A percentile compares a stretch with the other conserved stretches of the same genome.
phyloP scores from a whole-genome alignment of 2,888 invertebrate species.

The Euproctis similis region DNA sequence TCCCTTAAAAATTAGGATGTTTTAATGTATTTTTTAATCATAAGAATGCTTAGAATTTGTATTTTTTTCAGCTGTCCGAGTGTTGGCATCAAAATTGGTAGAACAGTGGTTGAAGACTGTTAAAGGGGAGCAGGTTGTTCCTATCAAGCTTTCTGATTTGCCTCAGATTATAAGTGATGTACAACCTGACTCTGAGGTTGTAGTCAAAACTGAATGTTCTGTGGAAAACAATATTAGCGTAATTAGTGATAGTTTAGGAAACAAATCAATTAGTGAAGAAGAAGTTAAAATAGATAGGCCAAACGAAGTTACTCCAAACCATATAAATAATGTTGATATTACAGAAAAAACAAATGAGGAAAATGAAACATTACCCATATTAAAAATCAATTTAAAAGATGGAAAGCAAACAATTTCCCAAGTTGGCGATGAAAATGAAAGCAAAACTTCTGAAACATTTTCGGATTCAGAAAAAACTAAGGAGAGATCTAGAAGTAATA shows the following conservation, averaged over 20 bases:
- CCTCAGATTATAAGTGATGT: constrained; percentile 49
- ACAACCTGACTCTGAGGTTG: constrained; percentile 28
- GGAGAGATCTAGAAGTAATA: constrained; percentile 48
- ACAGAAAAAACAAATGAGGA: constrained; percentile 41
- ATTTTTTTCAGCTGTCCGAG: constrained; percentile 81
- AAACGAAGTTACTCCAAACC: neutral
- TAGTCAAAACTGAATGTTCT: constrained; percentile 19
- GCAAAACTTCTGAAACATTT: constrained; percentile 40
- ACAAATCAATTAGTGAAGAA: constrained; percentile 9
- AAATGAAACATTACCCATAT: constrained; percentile 49
- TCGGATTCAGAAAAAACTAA: constrained; percentile 46
- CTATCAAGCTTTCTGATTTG: constrained; percentile 51
- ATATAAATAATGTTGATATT: constrained; percentile 11
- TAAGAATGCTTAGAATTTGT: too few relatives aligned
- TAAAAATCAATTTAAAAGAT: constrained; percentile 82
- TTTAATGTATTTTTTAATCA: too few relatives aligned
- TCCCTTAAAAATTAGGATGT: too few relatives aligned
- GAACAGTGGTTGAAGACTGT: constrained; percentile 94
- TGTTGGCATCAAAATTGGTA: constrained; percentile 86
- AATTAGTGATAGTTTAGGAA: constrained; percentile 10
- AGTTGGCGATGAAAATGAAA: constrained; percentile 61
- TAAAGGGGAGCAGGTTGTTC: constrained; percentile 81
- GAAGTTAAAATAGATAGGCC: neutral
- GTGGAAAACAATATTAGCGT: constrained; percentile 9
- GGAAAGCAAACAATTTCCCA: constrained; percentile 82